These are phyloP conservation scores for Epistrophe grossulariae DNA, from an alignment of 2,888 invertebrate genomes.

Conservation along the genomic window DNA sequence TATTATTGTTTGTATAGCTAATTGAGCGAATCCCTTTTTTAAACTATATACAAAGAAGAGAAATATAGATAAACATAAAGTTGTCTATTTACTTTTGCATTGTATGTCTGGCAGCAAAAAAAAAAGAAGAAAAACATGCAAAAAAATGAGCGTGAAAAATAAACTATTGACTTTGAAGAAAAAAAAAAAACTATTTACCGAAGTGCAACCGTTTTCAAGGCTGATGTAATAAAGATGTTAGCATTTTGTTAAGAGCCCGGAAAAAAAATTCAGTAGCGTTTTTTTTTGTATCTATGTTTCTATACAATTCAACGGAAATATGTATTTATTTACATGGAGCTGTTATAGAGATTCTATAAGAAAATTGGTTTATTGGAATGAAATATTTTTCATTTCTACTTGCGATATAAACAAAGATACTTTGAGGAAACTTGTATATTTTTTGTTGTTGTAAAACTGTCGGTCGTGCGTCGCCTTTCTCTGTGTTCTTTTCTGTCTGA, in stretches of 20 bases:
- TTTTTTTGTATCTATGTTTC: not conserved
- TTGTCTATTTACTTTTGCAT: constrained; percentile 56
- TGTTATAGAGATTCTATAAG: not conserved
- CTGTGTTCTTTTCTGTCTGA: no score
- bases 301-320: not conserved
- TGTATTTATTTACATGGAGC: not conserved
- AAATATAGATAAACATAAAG: constrained; percentile 23
- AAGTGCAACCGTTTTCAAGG: constrained; percentile 66
- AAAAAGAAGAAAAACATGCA: not conserved
- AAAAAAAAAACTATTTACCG: constrained; percentile 25
- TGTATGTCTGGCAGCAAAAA: constrained; percentile 20
- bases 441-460: no score
- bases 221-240: constrained; percentile 31
- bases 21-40: constrained; percentile 72
- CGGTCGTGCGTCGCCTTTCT: no score
- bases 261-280: not conserved
- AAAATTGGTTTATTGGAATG: not conserved
- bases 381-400: not conserved
- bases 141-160: constrained; percentile 29
- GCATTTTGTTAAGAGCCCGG: constrained; percentile 11
- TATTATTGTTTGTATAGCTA: constrained; percentile 68
- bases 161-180: constrained; percentile 39
- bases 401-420: no score
- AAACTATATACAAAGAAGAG: constrained; percentile 20
- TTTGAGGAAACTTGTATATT: no score